Percentiles rank a stretch among this genome's conserved stretches.
Conservation (phyloP, 2,797 vertebrate species). For the Bryconaethiops microstoma region DNA sequence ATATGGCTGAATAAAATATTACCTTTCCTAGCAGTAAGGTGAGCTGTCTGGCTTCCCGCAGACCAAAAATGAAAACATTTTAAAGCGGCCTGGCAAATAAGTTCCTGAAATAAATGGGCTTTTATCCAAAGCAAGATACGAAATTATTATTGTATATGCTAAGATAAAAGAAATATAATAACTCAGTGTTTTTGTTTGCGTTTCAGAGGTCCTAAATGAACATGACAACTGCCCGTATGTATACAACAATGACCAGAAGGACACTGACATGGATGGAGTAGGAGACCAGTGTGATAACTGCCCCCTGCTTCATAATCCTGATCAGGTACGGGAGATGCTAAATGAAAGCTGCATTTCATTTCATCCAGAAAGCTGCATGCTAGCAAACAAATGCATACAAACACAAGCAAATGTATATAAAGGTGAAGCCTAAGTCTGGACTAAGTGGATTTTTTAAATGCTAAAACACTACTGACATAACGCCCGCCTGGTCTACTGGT, state of each 20-base stretch:
- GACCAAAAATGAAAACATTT: too few relatives aligned
- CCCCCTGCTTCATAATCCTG: slow-evolving; percentile 96
- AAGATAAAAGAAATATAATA: neutral
- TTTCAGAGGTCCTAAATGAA: slow-evolving; percentile 91
- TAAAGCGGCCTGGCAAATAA: too few relatives aligned
- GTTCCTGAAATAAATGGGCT: too few relatives aligned
- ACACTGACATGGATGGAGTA: slow-evolving; percentile 94
- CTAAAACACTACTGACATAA: too few relatives aligned
- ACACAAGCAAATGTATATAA: neutral
- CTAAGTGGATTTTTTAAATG: neutral
- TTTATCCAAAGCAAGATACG: too few relatives aligned
- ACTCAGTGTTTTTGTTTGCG: neutral
- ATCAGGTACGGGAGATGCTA: slow-evolving; percentile 94
- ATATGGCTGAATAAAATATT: too few relatives aligned
- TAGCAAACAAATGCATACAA: neutral
- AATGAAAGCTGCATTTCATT: slow-evolving; percentile 95
- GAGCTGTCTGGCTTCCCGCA: too few relatives aligned
- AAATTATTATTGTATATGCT: too few relatives aligned
- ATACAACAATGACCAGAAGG: slow-evolving; percentile 95
- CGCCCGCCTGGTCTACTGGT: too few relatives aligned
- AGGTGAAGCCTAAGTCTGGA: neutral
- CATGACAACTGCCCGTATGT: slow-evolving; percentile 94
- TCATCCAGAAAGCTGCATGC: slow-evolving; percentile 85
- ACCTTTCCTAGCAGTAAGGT: too few relatives aligned
- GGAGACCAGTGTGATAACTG: slow-evolving; percentile 99